Evolutionary conservation across 2,113 vertebrate species (phyloP).

Genomic region (Tautogolabrus adspersus): DNA sequence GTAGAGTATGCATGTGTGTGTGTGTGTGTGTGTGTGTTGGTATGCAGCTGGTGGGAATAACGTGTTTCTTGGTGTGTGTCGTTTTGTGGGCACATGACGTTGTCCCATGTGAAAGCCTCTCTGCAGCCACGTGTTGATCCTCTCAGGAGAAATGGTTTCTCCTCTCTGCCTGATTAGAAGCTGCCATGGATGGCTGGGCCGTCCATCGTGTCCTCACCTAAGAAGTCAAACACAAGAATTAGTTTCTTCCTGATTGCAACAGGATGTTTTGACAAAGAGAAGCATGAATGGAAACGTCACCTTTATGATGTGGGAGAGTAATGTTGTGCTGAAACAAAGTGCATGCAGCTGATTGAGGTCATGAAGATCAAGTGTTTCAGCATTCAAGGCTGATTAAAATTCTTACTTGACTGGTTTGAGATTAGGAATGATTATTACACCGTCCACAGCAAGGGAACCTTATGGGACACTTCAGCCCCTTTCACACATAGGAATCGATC

Average conservation of each 20-base stretch:
- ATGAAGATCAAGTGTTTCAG: slow-evolving; percentile 8
- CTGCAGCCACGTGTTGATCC: slow-evolving; percentile 54
- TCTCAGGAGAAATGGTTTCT: slow-evolving; percentile 42
- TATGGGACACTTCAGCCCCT: background rate
- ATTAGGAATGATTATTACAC: background rate
- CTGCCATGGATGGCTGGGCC: slow-evolving; percentile 38
- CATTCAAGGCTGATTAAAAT: slow-evolving; percentile 1
- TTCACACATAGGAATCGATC: background rate
- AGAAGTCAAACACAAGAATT: slow-evolving; percentile 18
- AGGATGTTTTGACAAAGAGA: background rate
- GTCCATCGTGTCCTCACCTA: slow-evolving; percentile 8
- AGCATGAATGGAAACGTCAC: background rate
- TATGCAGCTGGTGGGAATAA: slow-evolving; percentile 26
- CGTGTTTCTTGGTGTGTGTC: slow-evolving; percentile 27
- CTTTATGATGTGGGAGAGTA: background rate
- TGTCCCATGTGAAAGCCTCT: slow-evolving; percentile 56
- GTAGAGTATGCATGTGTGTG: background rate
- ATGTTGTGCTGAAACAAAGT: background rate
- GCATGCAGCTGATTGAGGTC: slow-evolving; percentile 17
- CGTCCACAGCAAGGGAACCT: background rate
- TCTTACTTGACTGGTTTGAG: slow-evolving; percentile 2
- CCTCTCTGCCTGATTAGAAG: slow-evolving; percentile 45
- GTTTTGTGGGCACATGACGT: slow-evolving; percentile 55
- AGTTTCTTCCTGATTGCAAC: slow-evolving; percentile 18
- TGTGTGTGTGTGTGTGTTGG: slow-evolving; percentile 10